Conservation (phyloP, 2,797 vertebrate species). For the Melanotaenia nigrans region DNA sequence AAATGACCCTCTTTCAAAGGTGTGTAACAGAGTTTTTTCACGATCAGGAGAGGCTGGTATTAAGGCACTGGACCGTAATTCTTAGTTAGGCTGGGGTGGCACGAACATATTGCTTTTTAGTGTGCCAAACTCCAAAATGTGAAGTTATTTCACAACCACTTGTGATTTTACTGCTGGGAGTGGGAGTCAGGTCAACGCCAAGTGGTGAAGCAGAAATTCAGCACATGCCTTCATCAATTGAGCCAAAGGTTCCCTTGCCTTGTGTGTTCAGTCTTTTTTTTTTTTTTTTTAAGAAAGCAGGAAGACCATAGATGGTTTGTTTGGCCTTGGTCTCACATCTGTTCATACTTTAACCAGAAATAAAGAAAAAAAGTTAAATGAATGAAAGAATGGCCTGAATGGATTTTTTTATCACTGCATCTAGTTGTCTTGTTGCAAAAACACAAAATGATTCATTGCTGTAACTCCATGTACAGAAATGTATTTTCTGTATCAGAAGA, state of each 20-base stretch:
- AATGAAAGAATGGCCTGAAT: neutral
- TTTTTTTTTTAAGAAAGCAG: neutral
- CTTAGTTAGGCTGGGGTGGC: constrained; percentile 28
- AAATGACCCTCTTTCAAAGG: constrained; percentile 40
- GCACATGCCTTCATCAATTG: constrained; percentile 14
- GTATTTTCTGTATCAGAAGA: too few relatives aligned
- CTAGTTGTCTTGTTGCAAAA: neutral
- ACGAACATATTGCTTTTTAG: constrained; percentile 30
- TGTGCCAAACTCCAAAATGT: constrained; percentile 14
- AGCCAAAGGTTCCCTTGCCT: constrained; percentile 14
- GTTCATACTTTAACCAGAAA: neutral
- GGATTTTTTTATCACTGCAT: neutral
- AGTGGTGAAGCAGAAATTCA: constrained; percentile 41
- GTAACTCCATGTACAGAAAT: too few relatives aligned
- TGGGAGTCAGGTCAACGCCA: constrained; percentile 37
- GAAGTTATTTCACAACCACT: constrained; percentile 61
- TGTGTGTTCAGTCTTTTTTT: neutral
- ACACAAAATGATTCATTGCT: neutral
- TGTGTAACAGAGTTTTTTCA: constrained; percentile 40
- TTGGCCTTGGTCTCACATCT: neutral
- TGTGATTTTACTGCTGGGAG: constrained; percentile 61
- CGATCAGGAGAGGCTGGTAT: constrained; percentile 17
- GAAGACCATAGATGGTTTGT: neutral
- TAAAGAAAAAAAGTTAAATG: neutral
- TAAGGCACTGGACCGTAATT: constrained; percentile 31